Conservation (phyloP, 2,797 vertebrate species). For the Cygnus olor region DNA sequence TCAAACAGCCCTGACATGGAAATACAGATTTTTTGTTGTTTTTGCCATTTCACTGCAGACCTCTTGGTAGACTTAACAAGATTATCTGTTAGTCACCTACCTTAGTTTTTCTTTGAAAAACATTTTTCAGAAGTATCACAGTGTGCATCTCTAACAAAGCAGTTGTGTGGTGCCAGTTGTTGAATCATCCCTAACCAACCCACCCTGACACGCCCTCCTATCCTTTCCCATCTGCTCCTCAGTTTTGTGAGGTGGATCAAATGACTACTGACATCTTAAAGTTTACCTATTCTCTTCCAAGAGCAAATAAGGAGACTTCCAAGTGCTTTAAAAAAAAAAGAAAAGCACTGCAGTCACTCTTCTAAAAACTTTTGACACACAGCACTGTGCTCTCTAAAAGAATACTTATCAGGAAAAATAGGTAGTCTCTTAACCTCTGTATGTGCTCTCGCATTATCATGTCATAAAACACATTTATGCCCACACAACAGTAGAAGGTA, state of each 20-base stretch:
- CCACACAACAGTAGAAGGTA: not conserved
- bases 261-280: not conserved
- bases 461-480: not conserved
- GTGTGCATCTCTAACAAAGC: not conserved
- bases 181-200: not conserved
- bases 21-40: not conserved
- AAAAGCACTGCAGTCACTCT: not conserved
- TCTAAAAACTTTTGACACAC: not conserved
- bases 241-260: not conserved
- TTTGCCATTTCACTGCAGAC: not conserved
- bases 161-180: not conserved
- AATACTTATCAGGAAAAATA: fast-evolving
- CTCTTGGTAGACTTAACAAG: not conserved
- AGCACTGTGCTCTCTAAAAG: not conserved
- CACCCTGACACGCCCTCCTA: not conserved
- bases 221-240: not conserved
- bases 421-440: not conserved
- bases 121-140: not conserved
- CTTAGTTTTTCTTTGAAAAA: not conserved
- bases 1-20: not conserved
- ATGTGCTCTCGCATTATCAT: not conserved
- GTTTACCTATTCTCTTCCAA: not conserved
- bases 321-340: not conserved
- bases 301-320: not conserved
- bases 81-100: not conserved